Percentiles rank a stretch among this genome's conserved stretches.
Conservation (phyloP, 2,888 invertebrate species). For the Dryomyza anilis region DNA sequence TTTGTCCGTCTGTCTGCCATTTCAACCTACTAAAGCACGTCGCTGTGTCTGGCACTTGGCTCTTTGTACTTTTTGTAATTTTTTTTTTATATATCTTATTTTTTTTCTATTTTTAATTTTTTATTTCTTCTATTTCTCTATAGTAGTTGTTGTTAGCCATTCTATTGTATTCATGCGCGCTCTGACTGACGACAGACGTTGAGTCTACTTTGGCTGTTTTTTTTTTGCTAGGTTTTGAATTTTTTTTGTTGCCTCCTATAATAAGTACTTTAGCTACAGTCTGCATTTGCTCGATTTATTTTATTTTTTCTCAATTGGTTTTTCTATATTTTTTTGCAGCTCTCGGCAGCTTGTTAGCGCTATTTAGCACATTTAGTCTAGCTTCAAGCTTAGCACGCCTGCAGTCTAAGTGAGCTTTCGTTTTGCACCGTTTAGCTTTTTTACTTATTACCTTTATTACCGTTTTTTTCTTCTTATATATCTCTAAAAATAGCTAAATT, state of each 20-base stretch:
- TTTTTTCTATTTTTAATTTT: background rate
- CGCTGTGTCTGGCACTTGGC: conserved; percentile 9
- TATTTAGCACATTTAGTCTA: background rate
- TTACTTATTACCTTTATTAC: background rate
- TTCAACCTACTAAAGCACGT: background rate
- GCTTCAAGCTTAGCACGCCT: background rate
- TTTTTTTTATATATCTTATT: background rate
- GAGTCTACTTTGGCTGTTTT: background rate
- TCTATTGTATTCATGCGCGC: too few relatives aligned
- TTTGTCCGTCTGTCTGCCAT: background rate
- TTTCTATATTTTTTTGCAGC: background rate
- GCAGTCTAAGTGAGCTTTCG: background rate
- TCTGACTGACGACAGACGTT: background rate
- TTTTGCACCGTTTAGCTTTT: background rate
- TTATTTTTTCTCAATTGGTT: background rate
- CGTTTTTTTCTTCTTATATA: background rate
- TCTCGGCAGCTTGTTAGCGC: conserved; percentile 1
- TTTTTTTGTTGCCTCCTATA: too few relatives aligned
- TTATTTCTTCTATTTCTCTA: too few relatives aligned
- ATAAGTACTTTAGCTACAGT: too few relatives aligned
- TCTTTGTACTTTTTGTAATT: background rate
- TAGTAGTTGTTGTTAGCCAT: too few relatives aligned
- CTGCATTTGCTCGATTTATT: background rate
- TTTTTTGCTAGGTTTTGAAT: background rate
- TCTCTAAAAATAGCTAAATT: too few relatives aligned